Evolutionary conservation across 2,888 invertebrate species (phyloP), one percentile per base, ranked within the genome.

Genomic region (Arenicola marina): DNA sequence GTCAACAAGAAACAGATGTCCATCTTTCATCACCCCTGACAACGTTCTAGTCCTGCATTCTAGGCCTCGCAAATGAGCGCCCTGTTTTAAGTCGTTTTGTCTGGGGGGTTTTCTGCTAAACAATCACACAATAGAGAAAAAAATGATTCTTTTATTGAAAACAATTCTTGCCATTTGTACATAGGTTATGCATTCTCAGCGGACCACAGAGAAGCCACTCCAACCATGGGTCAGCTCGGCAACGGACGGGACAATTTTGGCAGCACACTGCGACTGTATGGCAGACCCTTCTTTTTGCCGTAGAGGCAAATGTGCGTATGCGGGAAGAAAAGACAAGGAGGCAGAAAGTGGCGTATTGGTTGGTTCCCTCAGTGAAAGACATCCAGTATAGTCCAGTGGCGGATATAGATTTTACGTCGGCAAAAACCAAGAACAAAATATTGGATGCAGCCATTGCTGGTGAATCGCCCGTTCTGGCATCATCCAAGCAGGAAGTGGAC

Each of bases 221-320:
- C 18, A 4, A 18, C 33, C 56, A 11, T 60, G 56, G 61, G 56
- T 60, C 3, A 33, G 31, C 21, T 26, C 44, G 21, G 24, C 29
- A 28, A 15, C 11, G 28, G 61, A 60, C 44, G 61, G 61, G 21
- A 24, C 3, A 4, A 46, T 60, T 26, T 11, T 60, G 4, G 4
- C 53, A 28, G 54, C 58, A 2, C 71, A 73, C 48, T 74, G 71
- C 51, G 64, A 59, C 38, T 72, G 72, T 58, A 72, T 71, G 69
- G 71, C 71, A 1, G 70, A 70, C 70, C 7, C 32, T 72, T 0
- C 61, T 74, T 1, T 73, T 71, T 51, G 51, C 51, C 11, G 28
- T 73, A 11, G 64, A 69, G n/a, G 61, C 69, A 11, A 45, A 63
- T 1, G 64, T 68, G 2, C 32, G 63, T 26, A 59, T 70, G 24